Percentiles rank a stretch among this genome's conserved stretches.
phyloP scores from a whole-genome alignment of 2,888 invertebrate species.

The Dryococelus australis region DNA sequence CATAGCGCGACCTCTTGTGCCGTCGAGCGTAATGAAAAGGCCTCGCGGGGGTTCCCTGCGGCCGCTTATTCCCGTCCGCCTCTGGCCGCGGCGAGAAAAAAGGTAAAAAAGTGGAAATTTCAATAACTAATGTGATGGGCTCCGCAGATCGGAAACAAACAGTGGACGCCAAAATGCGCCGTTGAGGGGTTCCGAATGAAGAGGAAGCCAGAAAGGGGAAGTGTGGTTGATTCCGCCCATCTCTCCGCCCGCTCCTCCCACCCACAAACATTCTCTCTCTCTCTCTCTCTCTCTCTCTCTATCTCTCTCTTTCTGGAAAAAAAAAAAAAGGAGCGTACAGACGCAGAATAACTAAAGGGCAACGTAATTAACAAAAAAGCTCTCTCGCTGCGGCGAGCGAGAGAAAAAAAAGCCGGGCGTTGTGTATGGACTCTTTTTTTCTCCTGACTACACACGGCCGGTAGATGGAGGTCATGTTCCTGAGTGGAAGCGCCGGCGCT shows the following conservation, averaged over 20 bases:
- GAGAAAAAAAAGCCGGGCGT: background rate
- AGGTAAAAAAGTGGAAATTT: background rate
- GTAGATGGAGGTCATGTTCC: background rate
- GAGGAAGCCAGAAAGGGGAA: background rate
- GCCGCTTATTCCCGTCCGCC: background rate
- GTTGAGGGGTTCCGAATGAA: conserved; percentile 9
- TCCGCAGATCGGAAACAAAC: conserved; percentile 8
- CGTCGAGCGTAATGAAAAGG: background rate
- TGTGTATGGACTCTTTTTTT: conserved; percentile 3
- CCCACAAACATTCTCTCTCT: background rate
- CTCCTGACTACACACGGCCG: background rate
- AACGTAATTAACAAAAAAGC: background rate
- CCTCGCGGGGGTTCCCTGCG: background rate
- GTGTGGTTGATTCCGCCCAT: conserved; percentile 3
- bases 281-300: background rate
- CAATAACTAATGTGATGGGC: conserved; percentile 11
- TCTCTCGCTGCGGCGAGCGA: background rate
- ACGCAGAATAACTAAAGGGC: conserved; percentile 10
- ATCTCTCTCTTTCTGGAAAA: background rate
- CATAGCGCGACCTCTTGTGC: background rate
- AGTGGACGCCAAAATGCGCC: conserved; percentile 3
- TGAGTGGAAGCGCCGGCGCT: background rate
- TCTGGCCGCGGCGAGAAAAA: background rate
- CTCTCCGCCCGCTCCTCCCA: background rate
- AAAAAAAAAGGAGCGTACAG: background rate